Conservation (phyloP, 2,888 invertebrate species). For the Smittia aterrima region DNA sequence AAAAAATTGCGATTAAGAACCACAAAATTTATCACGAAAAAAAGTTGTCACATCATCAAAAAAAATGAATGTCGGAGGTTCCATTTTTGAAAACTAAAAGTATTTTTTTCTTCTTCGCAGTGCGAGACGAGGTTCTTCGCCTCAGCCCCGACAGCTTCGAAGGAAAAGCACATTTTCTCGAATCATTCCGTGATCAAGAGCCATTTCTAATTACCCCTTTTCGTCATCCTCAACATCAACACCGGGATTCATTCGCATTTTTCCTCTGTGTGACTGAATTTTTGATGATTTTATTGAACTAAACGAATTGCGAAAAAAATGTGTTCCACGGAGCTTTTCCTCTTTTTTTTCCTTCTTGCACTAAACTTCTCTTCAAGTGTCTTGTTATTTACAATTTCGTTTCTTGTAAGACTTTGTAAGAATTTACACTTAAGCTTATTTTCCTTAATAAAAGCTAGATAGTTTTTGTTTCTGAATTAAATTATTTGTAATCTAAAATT, state of each 20-base stretch:
- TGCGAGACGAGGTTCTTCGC: not conserved
- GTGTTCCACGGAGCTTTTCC: conserved; percentile 13
- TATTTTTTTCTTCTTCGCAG: not conserved
- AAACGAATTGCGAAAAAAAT: conserved; percentile 26
- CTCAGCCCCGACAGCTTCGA: not conserved
- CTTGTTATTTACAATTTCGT: conserved; percentile 37
- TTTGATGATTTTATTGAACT: conserved; percentile 37
- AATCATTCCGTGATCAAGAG: not conserved
- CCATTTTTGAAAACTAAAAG: conserved; percentile 14
- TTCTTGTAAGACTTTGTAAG: conserved; percentile 22
- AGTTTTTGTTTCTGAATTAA: conserved; percentile 36
- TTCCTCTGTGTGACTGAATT: conserved; percentile 41
- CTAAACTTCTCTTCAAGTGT: conserved; percentile 12
- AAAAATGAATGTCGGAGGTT: not conserved
- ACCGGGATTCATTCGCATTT: conserved; percentile 45
- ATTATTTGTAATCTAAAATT: conserved; percentile 37
- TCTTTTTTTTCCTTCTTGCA: conserved; percentile 12
- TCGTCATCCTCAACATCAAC: conserved; percentile 45
- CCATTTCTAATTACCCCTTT: conserved; percentile 43
- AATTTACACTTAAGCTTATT: conserved; percentile 41
- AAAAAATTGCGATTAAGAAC: not conserved
- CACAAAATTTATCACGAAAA: not conserved
- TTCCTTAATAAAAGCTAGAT: conserved; percentile 37
- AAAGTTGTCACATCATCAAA: conserved; percentile 42
- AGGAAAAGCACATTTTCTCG: conserved; percentile 22